Evolutionary conservation across 2,797 vertebrate species (phyloP).

Genomic region (Tachyglossus aculeatus): DNA sequence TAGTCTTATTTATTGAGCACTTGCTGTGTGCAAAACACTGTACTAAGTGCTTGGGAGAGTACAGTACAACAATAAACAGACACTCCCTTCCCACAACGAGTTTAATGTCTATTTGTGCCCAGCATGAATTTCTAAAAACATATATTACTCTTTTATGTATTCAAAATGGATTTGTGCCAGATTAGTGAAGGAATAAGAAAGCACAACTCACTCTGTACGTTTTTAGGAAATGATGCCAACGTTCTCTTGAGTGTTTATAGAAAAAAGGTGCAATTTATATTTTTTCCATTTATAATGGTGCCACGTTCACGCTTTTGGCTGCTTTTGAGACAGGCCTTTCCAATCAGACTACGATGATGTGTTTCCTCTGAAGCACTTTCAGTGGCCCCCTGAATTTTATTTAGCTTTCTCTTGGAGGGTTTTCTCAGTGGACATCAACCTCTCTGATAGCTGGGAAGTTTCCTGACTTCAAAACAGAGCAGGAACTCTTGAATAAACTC

Average conservation of each 20-base stretch:
- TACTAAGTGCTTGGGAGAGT: no score
- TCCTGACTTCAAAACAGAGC: constrained; percentile 28
- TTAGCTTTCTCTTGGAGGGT: constrained; percentile 45
- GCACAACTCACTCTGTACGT: constrained; percentile 48
- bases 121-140: constrained; percentile 30
- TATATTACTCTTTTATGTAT: constrained; percentile 31
- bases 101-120: no score
- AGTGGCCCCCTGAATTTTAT: constrained; percentile 34
- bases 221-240: constrained; percentile 50
- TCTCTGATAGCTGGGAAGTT: constrained; percentile 20
- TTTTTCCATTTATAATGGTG: constrained; percentile 47
- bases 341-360: constrained; percentile 28
- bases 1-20: no score
- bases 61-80: no score
- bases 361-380: constrained; percentile 33
- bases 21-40: no score
- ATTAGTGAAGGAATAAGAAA: constrained; percentile 46
- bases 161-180: constrained; percentile 18
- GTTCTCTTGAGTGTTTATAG: constrained; percentile 24
- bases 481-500: no score
- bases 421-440: constrained; percentile 26
- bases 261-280: constrained; percentile 46
- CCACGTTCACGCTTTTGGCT: constrained; percentile 42
- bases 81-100: no score
- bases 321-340: constrained; percentile 46